Evolutionary conservation across 1,140 invertebrate genomes (phyloP).

Genomic region (Wasmannia auropunctata): DNA sequence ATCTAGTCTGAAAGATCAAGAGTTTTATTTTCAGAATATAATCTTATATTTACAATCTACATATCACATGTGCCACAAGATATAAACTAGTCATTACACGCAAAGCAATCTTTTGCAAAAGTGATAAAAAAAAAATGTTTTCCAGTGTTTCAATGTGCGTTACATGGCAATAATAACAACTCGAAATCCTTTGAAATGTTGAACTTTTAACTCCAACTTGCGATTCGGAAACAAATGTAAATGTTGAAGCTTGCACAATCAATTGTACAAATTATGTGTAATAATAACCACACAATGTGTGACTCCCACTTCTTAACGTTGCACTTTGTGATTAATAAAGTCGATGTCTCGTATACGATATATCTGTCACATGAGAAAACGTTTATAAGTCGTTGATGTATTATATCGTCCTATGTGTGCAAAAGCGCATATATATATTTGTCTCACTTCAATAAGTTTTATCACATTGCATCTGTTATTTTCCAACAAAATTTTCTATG

Average conservation of each 20-base stretch:
- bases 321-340: conserved; percentile 54
- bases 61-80: conserved; percentile 40
- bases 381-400: conserved; percentile 28
- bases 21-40: conserved; percentile 39
- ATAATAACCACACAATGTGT: conserved; percentile 30
- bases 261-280: conserved; percentile 38
- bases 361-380: conserved; percentile 9
- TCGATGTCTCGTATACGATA: conserved; percentile 19
- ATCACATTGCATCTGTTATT: conserved; percentile 38
- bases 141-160: conserved; percentile 5
- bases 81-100: conserved; percentile 32
- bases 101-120: conserved; percentile 41
- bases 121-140: conserved; percentile 42
- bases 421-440: conserved; percentile 28
- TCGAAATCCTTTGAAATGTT: conserved; percentile 21
- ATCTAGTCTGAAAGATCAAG: conserved; percentile 33
- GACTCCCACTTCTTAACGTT: conserved; percentile 45
- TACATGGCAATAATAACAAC: conserved; percentile 20
- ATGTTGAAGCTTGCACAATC: conserved; percentile 41
- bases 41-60: conserved; percentile 40
- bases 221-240: conserved; percentile 15
- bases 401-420: conserved; percentile 14
- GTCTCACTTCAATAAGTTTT: conserved; percentile 21
- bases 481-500: not conserved
- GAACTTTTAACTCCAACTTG: conserved; percentile 30